Base-by-base conservation (phyloP, 2,797 vertebrate genomes). In the Crocidura indochinensis region DNA sequence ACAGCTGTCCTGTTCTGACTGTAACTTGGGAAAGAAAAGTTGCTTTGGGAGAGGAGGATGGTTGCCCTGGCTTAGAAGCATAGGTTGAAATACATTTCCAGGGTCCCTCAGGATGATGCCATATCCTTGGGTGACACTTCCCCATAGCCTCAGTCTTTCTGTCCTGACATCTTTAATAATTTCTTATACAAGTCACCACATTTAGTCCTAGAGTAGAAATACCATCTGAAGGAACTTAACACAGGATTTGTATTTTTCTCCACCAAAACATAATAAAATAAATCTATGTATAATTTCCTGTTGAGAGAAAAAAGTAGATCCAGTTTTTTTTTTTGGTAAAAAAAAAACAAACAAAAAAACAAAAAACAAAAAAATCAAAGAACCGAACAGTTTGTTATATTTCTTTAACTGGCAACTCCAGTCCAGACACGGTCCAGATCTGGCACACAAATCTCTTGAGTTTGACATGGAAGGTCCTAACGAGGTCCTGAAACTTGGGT, bases 221-320 rank as follows among this genome's bases (percentile, higher is more conserved):
- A 68, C 38, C 82, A 49, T 74, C 24, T 4, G 60, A 69, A 1
- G 0, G 91, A 86, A 86, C 29, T 71, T 67, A 75, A 84, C 49
- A 93, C 31, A 91, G 31, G 46, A 53, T 91, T 95, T 96, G 84
- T 69, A 60, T 76, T 84, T 94, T 49, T 88, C 5, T 83, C 86
- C 11, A 46, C 27, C 38, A 90, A 76, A 88, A 82, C 64, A 84
- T 38, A 94, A 44, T 26, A 9, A 82, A 90, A 81, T 83, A 94
- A 83, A 60, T 26, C 12, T 76, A 56, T 19, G 10, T 81, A 49
- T 73, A 68, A 38, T 73, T 47, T 87, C 19, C 56, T 85, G 38
- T 77, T 81, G 69, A 80, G 44, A 81, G 4, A 92, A 46, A 60
- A 89, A 91, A 81, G 29, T n/a, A 10, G 65, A 77, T 81, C 53